phyloP scores from a whole-genome alignment of 2,888 invertebrate species.

The Morpho achilles region DNA sequence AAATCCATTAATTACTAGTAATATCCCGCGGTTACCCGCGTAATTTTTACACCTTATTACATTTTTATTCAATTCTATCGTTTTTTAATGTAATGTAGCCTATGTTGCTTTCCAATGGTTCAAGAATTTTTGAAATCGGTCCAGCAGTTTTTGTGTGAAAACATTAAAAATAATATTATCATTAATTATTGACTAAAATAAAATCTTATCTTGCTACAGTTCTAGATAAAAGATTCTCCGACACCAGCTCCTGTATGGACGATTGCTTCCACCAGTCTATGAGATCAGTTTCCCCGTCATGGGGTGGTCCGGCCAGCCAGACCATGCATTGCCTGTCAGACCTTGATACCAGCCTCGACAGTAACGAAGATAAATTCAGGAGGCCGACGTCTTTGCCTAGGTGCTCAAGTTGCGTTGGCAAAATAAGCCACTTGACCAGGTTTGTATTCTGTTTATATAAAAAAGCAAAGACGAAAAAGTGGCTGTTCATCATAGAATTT shows the following conservation, averaged over 20 bases:
- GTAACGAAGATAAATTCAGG: conserved; percentile 65
- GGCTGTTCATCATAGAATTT: too few relatives aligned
- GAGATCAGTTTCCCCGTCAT: conserved; percentile 66
- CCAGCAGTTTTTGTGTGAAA: too few relatives aligned
- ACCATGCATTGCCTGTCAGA: conserved; percentile 73
- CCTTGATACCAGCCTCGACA: conserved; percentile 59
- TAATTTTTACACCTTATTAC: too few relatives aligned
- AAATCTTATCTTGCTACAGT: conserved; percentile 38
- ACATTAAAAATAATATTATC: too few relatives aligned
- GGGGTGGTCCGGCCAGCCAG: conserved; percentile 62
- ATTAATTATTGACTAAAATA: too few relatives aligned
- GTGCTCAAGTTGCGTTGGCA: conserved; percentile 89
- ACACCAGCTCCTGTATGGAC: conserved; percentile 66
- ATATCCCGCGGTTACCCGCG: too few relatives aligned
- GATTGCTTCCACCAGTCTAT: conserved; percentile 66
- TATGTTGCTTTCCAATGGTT: too few relatives aligned
- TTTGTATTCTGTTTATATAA: conserved; percentile 24
- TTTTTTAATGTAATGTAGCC: too few relatives aligned
- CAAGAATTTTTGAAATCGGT: too few relatives aligned
- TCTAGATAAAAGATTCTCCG: conserved; percentile 69
- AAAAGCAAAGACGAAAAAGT: too few relatives aligned
- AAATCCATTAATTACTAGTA: too few relatives aligned
- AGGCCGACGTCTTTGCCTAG: conserved; percentile 75
- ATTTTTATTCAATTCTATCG: too few relatives aligned
- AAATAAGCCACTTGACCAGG: conserved; percentile 84